Base-by-base conservation (phyloP, 1,140 invertebrate species). In the Nymphalis io region DNA sequence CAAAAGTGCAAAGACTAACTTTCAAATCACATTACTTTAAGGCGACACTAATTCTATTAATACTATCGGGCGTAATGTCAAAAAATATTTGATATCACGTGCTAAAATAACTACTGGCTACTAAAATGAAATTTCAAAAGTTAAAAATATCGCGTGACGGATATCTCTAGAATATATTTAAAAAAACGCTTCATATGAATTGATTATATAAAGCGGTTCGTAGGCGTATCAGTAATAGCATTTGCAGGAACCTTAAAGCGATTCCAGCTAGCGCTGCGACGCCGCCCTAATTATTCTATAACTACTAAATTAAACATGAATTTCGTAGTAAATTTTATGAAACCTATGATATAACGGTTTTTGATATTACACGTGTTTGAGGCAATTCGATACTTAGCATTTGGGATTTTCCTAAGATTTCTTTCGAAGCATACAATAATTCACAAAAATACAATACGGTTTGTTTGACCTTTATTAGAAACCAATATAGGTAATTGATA, bases 241-340 rank as follows among this genome's bases (percentile, higher is more conserved):
- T 60, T 67, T 67, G 40, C 58, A 42, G 21, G 39, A 60, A 40
- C 16, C 20, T n/a, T 46, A 60, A 59, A 42, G 48, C 57, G 15
- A 4, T 64, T 60, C 44, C 27, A 33, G 27, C 65, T 60, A 20
- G 55, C 40, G 33, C 12, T 62, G 51, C 57, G 46, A 11, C 60
- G 39, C 68, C 68, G 42, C 68, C 68, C 23, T 64, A 70, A 70
- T 70, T 42, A 33, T 48, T 64, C 42, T 70, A 64, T 55, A 53
- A 39, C 55, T 70, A 53, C 46, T 63, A 59, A 64, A 60, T 64
- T 63, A 64, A 70, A 60, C 68, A 64, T 42, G 48, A 60, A 70
- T 57, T 70, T 60, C 57, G 53, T 16, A 51, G 68, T 40, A 59
- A 70, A 44, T 64, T 70, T 62, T 58, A 42, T 27, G 61, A 59